A percentile compares a stretch with the other conserved stretches of the same genome.
These are phyloP conservation scores for Petroica traversi DNA, from an alignment of 2,113 vertebrate genomes.

Conservation along the genomic window DNA sequence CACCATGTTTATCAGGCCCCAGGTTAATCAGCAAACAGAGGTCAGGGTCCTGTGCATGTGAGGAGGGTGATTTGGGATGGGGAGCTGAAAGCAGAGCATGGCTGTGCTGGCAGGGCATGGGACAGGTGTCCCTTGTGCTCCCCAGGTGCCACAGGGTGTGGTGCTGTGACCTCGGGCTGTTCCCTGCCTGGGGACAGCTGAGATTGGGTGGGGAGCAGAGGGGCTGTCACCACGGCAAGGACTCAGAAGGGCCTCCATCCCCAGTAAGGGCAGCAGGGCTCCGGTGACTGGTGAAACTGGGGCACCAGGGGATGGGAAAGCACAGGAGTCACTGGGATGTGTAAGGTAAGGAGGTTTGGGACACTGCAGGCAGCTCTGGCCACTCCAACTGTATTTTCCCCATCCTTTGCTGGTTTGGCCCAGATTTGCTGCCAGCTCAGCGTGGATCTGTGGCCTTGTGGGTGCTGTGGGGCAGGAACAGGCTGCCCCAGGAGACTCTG, in stretches of 20 bases:
- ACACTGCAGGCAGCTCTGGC: background rate
- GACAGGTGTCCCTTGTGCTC: too few relatives aligned
- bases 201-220: background rate
- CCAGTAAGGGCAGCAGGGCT: background rate
- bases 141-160: accelerated
- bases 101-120: accelerated
- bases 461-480: background rate
- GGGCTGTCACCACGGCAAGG: background rate
- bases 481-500: background rate
- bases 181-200: background rate
- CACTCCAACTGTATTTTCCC: background rate
- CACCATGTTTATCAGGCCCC: background rate
- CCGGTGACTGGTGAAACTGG: background rate
- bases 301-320: background rate
- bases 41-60: accelerated
- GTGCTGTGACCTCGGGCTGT: accelerated
- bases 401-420: background rate
- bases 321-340: background rate
- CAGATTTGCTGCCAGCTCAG: background rate
- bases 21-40: background rate
- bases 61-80: accelerated
- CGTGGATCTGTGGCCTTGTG: background rate
- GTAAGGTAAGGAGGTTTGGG: background rate
- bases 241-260: too few relatives aligned
- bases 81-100: accelerated